Percentiles rank a stretch among this genome's conserved stretches.
Evolutionary conservation across 2,888 invertebrate genomes (phyloP).

Genomic region (Nemapogon koenigi): DNA sequence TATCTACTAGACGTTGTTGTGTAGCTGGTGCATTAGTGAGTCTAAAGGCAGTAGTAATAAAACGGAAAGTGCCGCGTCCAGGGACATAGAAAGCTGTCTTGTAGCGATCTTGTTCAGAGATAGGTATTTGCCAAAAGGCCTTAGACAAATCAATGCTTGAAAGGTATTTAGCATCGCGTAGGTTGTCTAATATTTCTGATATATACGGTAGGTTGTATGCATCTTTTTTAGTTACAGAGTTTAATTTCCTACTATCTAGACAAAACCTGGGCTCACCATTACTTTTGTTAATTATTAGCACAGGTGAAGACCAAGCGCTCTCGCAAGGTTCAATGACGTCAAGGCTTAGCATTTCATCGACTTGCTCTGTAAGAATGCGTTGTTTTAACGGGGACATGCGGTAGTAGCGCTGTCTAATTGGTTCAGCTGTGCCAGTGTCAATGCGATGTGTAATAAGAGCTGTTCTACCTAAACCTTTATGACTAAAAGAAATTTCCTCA

Average conservation of each 20-base stretch:
- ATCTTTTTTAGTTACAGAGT: conserved; percentile 16
- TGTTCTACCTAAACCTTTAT: conserved; percentile 18
- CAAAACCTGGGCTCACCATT: conserved; percentile 20
- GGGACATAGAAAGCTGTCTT: conserved; percentile 14
- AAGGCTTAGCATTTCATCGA: conserved; percentile 19
- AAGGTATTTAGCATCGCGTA: conserved; percentile 15
- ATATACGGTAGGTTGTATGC: conserved; percentile 18
- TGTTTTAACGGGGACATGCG: conserved; percentile 21
- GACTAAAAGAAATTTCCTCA: conserved; percentile 16
- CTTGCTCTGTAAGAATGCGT: conserved; percentile 14
- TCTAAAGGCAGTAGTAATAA: conserved; percentile 10
- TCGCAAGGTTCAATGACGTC: conserved; percentile 19
- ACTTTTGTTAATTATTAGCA: conserved; percentile 17
- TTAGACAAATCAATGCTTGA: conserved; percentile 17
- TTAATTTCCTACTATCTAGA: conserved; percentile 19
- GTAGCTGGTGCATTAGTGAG: conserved; percentile 20
- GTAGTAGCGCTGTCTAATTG: conserved; percentile 20
- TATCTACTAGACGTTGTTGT: conserved; percentile 20
- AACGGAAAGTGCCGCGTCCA: conserved; percentile 3
- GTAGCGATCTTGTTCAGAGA: conserved; percentile 13
- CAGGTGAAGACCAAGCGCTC: conserved; percentile 20
- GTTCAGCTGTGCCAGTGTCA: conserved; percentile 19
- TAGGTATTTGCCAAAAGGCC: conserved; percentile 10
- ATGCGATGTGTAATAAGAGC: conserved; percentile 17
- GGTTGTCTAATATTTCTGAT: conserved; percentile 17